Evolutionary conservation across 1,140 invertebrate genomes (phyloP).

Genomic region (Pachypsylla venusta): DNA sequence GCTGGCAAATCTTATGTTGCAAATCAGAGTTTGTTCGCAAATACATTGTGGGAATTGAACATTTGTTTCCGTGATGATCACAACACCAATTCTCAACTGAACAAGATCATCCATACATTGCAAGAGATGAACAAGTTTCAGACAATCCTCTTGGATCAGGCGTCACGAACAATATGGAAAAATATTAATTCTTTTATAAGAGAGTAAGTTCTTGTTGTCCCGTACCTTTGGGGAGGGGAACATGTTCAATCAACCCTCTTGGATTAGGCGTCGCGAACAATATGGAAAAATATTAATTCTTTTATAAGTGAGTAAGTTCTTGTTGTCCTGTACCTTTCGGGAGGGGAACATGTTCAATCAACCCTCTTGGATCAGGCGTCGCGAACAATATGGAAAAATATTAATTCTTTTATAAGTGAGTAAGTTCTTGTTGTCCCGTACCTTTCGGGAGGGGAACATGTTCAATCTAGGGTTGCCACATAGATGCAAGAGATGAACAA

Average conservation of each 20-base stretch:
- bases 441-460: too few species aligned
- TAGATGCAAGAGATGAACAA: too few species aligned
- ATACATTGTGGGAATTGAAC: constrained; percentile 68
- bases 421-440: constrained; percentile 33
- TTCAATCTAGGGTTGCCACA: too few species aligned
- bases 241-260: background rate
- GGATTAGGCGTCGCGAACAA: background rate
- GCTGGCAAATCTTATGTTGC: constrained; percentile 71
- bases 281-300: too few species aligned
- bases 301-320: too few species aligned
- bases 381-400: constrained; percentile 72
- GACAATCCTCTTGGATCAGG: constrained; percentile 76
- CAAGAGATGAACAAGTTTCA: constrained; percentile 87
- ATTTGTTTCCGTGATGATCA: constrained; percentile 58
- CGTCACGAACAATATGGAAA: constrained; percentile 71
- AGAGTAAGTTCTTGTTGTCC: constrained; percentile 51
- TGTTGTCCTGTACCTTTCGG: constrained; percentile 42
- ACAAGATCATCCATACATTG: constrained; percentile 55
- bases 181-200: constrained; percentile 78
- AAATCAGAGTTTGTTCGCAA: constrained; percentile 69
- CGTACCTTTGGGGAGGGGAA: too few species aligned
- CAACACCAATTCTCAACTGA: constrained; percentile 46
- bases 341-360: constrained; percentile 85
- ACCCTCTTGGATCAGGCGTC: constrained; percentile 82
- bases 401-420: constrained; percentile 75